Evolutionary conservation across 2,113 vertebrate genomes (phyloP).

Genomic region (Anolis carolinensis): DNA sequence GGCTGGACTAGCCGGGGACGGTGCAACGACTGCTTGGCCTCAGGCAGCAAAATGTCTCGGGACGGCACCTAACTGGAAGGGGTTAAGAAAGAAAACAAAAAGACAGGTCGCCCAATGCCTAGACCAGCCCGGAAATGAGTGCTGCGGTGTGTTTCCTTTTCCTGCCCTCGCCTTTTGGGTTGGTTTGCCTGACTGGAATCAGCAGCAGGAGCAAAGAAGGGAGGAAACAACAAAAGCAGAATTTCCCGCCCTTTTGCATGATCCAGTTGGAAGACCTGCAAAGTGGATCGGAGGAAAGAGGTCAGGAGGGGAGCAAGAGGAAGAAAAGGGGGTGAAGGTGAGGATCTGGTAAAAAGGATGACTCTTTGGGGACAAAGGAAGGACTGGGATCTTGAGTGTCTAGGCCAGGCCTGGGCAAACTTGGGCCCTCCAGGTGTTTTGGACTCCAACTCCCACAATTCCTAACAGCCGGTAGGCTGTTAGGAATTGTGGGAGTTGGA

Average conservation of each 20-base stretch:
- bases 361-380: too few species aligned
- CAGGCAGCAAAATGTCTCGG: background rate
- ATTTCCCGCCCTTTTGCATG: background rate
- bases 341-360: too few species aligned
- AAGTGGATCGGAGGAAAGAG: background rate
- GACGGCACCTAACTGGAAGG: background rate
- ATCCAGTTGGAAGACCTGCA: background rate
- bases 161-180: slow-evolving; percentile 9
- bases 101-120: background rate
- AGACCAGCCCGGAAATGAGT: slow-evolving; percentile 9
- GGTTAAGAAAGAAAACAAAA: background rate
- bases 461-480: too few species aligned
- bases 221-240: background rate
- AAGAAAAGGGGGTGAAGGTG: too few species aligned
- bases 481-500: too few species aligned
- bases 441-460: too few species aligned
- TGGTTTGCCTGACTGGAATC: background rate
- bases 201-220: background rate
- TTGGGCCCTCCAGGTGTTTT: too few species aligned
- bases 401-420: too few species aligned
- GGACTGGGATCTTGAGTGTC: too few species aligned
- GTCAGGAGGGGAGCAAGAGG: too few species aligned
- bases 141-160: background rate
- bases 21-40: background rate
- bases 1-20: too few species aligned